Percentiles rank a stretch among this genome's conserved stretches.
These are phyloP conservation scores for Cydia strobilella DNA, from an alignment of 1,140 invertebrate genomes.

Conservation along the genomic window DNA sequence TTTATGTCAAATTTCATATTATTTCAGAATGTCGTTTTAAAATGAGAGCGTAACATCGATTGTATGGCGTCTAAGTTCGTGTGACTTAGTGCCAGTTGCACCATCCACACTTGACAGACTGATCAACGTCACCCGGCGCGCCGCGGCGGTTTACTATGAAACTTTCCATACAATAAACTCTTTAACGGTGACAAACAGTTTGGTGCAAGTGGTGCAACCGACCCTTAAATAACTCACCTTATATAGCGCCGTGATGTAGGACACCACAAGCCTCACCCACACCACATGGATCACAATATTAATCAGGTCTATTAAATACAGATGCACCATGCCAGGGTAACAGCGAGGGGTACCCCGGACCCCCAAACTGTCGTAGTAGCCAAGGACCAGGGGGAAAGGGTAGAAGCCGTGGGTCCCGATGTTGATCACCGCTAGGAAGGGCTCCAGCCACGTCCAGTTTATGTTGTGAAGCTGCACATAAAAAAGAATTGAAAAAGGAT, in stretches of 20 bases:
- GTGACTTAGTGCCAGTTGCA: too few relatives aligned
- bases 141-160: too few relatives aligned
- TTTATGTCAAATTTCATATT: too few relatives aligned
- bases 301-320: slow-evolving; percentile 54
- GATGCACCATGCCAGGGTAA: slow-evolving; percentile 61
- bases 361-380: slow-evolving; percentile 46
- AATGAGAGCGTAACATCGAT: too few relatives aligned
- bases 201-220: too few relatives aligned
- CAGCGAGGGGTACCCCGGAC: slow-evolving; percentile 43
- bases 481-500: too few relatives aligned
- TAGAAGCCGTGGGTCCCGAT: slow-evolving; percentile 67
- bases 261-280: slow-evolving; percentile 59
- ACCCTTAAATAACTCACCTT: not conserved
- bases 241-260: slow-evolving; percentile 45
- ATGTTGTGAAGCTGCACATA: slow-evolving; percentile 50
- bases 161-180: too few relatives aligned
- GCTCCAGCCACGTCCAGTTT: slow-evolving; percentile 52
- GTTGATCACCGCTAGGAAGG: slow-evolving; percentile 52
- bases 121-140: too few relatives aligned
- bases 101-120: too few relatives aligned
- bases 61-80: too few relatives aligned
- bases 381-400: slow-evolving; percentile 54
- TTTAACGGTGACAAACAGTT: too few relatives aligned
- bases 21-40: too few relatives aligned
- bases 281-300: slow-evolving; percentile 60